Evolutionary conservation across 2,888 invertebrate genomes (phyloP), one percentile per base, ranked within the genome.

Genomic region (Hypselothyrea guttata): DNA sequence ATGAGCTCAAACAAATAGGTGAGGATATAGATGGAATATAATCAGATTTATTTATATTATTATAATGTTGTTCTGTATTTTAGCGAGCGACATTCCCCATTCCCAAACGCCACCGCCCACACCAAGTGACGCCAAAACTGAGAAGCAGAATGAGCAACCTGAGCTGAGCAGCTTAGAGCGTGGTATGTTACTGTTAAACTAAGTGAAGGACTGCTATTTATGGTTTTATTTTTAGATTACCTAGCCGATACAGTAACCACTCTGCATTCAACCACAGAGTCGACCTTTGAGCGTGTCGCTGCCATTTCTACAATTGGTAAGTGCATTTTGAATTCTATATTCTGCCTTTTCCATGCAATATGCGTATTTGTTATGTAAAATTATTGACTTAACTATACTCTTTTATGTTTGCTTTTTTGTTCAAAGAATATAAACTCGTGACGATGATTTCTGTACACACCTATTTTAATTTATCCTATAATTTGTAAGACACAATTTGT

Each of bases 81-180:
- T 34, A 84, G 85, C 79, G 72, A 85, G 84, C 59, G 88, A 88
- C 69, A 86, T 89, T 57, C 88, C 88, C 41, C 62, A 87, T 58
- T 89, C 89, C 42, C 89, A 88, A 71, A 90, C 90, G 61, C 90
- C 90, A 55, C 90, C 90, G 59, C 90, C 90, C 58, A 90, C 90
- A 60, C 90, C 90, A 40, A 89, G 86, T 60, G 89, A 90, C 41
- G 68, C 71, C 13, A 72, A 75, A 65, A 44, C 64, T 16, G 82
- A 83, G n/a, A 84, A 84, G 48, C 82, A 84, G 59, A 75, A 67
- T 35, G 76, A 76, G 37, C 64, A 71, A 48, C 18, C 69, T 7
- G 61, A 47, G 3, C 51, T 75, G 13, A 69, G 62, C 44, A 64
- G 63, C 42, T 28, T 79, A 46, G 84, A 85, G 53, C 60, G 47